Base-by-base conservation (phyloP, 2,113 vertebrate species). In the Tretioscincus oriximinensis region DNA sequence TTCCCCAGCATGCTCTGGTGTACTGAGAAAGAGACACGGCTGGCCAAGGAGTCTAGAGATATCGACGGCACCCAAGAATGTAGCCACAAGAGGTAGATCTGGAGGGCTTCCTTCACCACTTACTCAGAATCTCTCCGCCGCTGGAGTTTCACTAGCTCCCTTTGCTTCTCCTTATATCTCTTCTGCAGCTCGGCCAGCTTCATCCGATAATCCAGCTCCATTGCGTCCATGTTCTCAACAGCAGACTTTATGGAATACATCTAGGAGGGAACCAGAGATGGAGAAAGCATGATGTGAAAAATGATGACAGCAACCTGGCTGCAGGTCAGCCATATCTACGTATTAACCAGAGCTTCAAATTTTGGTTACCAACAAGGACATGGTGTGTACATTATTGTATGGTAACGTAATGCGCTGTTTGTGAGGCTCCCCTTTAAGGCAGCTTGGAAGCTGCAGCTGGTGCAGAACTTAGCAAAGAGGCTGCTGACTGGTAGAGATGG, bases 161-260 rank as follows among this genome's bases (percentile, higher is more conserved):
- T 90, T 93, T 99, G 98, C 90, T 98, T 99, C 89, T 98, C 97
- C 90, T 98, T 99, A 91, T 98, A 99, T 0, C 93, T 95, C 80
- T 95, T 95, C 95, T 99, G 98, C 81, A 99, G 94, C 94, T 99
- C 98, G 0, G 98, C 97, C 88, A 99, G 94, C 81, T 93, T 94
- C 94, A 99, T 95, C 4, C 98, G 96, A 91, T 97, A 98, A 73
- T 99, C 97, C 92, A 99, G 94, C 90, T 99, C 98, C 94, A 97
- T 93, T 0, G 97, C 93, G 0, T 97, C 98, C 95, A 99, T 95
- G 90, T 94, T 93, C 82, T 99, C 98, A n/a, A 98, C 84, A 73
- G 97, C 96, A 0, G 97, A 96, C 86, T 98, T 98, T 88, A 96
- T 94, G 84, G 97, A 95, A 47, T 95, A 98, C 92, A 98, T 95